phyloP scores from a whole-genome alignment of 30 jellyfish, hydroid and myxozoan genomes.

The Phacellophora camtschatica region DNA sequence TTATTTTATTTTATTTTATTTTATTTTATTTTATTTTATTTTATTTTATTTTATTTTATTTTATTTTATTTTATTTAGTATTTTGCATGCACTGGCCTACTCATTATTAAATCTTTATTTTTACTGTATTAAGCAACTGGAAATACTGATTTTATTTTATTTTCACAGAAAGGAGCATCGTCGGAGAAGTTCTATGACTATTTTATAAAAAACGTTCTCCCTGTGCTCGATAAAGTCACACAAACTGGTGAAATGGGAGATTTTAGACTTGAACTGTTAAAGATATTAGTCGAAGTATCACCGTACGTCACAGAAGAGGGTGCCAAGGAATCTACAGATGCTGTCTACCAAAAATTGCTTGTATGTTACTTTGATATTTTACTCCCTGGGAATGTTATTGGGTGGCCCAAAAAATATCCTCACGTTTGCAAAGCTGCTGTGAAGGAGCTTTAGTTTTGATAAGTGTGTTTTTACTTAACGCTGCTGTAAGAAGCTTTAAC shows the following conservation, averaged over 20 bases:
- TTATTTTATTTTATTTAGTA: too few relatives aligned
- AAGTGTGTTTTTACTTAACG: too few relatives aligned
- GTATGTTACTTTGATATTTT: too few relatives aligned
- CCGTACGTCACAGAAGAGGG: constrained; percentile 78
- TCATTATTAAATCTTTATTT: not conserved
- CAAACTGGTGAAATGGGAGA: constrained; percentile 87
- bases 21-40: too few relatives aligned
- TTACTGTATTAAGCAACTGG: not conserved
- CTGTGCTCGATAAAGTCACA: constrained; percentile 70
- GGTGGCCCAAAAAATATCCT: too few relatives aligned
- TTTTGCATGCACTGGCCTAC: not conserved
- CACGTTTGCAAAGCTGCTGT: too few relatives aligned
- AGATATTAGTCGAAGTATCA: constrained; percentile 78
- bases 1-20: too few relatives aligned
- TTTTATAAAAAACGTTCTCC: constrained; percentile 75
- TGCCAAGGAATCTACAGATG: constrained; percentile 74
- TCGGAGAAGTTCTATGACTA: constrained; percentile 81
- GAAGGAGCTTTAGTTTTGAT: too few relatives aligned
- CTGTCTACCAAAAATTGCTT: constrained; percentile 58
- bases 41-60: too few relatives aligned
- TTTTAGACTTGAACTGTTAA: constrained; percentile 84
- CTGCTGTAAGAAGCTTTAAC: too few relatives aligned
- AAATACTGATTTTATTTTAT: not conserved
- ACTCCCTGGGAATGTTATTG: too few relatives aligned
- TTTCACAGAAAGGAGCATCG: constrained; percentile 90